Conservation (phyloP, 2,113 vertebrate genomes). For the Lynx canadensis region DNA sequence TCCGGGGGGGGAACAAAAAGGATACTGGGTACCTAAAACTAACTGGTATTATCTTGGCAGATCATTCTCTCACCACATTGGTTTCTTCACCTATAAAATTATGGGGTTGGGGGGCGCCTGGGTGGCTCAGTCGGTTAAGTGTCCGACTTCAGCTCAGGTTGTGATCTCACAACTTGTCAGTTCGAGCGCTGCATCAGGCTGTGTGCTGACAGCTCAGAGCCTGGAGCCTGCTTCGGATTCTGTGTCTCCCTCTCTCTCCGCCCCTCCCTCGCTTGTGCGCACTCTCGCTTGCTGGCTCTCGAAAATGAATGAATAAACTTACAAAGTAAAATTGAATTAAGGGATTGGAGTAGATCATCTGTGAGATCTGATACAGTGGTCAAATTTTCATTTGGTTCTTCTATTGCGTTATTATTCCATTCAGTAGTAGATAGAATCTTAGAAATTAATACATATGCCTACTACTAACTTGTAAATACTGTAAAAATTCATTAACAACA, state of each 20-base stretch:
- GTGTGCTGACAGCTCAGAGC: too few relatives aligned
- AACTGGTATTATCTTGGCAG: not conserved
- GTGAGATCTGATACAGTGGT: not conserved
- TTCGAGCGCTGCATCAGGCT: too few relatives aligned
- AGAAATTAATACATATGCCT: not conserved
- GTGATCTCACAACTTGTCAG: too few relatives aligned
- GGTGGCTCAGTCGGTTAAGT: too few relatives aligned
- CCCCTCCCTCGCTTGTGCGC: too few relatives aligned
- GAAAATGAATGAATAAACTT: too few relatives aligned
- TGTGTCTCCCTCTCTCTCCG: too few relatives aligned
- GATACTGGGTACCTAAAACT: not conserved
- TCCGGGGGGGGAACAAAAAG: not conserved
- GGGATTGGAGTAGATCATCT: not conserved
- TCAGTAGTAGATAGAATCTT: not conserved
- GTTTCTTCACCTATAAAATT: slow-evolving; percentile 26
- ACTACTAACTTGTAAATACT: not conserved
- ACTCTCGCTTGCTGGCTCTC: too few relatives aligned
- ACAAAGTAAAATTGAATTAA: not conserved
- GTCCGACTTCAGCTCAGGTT: too few relatives aligned
- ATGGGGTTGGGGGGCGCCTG: not conserved
- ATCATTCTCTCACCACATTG: not conserved
- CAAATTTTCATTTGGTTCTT: not conserved
- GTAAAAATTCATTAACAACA: not conserved
- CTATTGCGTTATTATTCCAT: not conserved
- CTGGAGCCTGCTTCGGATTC: too few relatives aligned